Evolutionary conservation across 2,797 vertebrate species (phyloP).

Genomic region (Squalus acanthias): DNA sequence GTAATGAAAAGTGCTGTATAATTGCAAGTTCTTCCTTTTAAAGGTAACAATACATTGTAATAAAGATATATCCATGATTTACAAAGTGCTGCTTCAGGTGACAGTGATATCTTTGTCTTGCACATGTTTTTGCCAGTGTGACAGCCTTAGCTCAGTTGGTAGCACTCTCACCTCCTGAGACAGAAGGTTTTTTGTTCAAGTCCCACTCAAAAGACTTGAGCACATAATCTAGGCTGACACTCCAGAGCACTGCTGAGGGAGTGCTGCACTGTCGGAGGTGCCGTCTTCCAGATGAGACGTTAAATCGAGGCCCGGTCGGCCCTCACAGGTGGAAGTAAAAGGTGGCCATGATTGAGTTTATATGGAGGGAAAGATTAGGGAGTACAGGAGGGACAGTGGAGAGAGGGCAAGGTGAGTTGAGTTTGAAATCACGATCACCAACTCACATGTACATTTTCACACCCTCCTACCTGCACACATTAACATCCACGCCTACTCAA

Average conservation of each 20-base stretch:
- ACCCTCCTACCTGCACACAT: not conserved
- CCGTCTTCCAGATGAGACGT: not conserved
- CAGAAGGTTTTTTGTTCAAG: not conserved
- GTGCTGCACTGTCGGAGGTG: not conserved
- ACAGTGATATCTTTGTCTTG: not conserved
- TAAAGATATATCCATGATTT: not conserved
- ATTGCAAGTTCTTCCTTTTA: not conserved
- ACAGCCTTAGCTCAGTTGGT: not conserved
- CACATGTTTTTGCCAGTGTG: not conserved
- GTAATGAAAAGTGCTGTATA: not conserved
- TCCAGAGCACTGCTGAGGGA: not conserved
- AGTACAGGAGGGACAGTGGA: not conserved
- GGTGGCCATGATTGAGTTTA: not conserved
- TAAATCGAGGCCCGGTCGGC: not conserved
- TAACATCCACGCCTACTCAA: not conserved
- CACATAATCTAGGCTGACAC: not conserved
- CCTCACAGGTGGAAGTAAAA: not conserved
- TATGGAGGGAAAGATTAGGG: not conserved
- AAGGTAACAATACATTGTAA: not conserved
- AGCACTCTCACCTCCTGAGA: not conserved
- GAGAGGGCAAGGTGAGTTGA: not conserved
- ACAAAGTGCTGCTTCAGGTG: not conserved
- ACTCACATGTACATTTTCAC: not conserved
- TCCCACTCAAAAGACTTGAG: not conserved
- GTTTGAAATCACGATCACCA: not conserved